Evolutionary conservation across 2,888 invertebrate genomes (phyloP), one percentile per base, ranked within the genome.

Genomic region (Unio delphinus): DNA sequence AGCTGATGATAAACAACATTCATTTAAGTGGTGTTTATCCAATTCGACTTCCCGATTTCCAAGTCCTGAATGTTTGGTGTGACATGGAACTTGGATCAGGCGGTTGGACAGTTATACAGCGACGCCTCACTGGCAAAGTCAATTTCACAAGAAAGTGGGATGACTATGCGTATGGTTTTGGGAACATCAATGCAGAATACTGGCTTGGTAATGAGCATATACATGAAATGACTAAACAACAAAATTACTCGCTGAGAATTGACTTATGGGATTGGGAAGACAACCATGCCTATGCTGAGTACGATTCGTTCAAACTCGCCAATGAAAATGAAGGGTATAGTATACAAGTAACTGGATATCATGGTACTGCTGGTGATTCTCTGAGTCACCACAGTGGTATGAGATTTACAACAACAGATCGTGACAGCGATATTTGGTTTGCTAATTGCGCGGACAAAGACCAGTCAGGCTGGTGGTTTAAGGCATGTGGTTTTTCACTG

Each of bases 331-430:
- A 92, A 62, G 95, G 95, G 0, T 97, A 94, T 89, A 92, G 93
- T 55, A 90, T 97, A 59, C 91, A 92, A 55, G 93, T 96, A 0
- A 91, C 91, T 54, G 94, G 94, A 0, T 97, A 94, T 88, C 92
- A 92, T 20, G 86, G 97, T 0, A 96, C 96, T 81, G 95, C 96
- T 0, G 96, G 95, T 66, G 96, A 97, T 87, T 96, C 96, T 0
- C 92, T 97, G 74, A 70, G 70, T 26, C 96, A 96, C 95, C 97
- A 97, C 87, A 95, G 96, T 89, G 93, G 93, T 65, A 96, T 96
- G 96, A 94, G 95, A 80, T 97, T 97, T 90, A 96, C 96, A 64
- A 94, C 97, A 0, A 93, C 94, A 69, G 97, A 97, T 89, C 94
- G 93, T 58, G 97, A 97, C 89, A 93, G 96, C 82, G 97, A 97